phyloP scores from a whole-genome alignment of 2,888 invertebrate genomes.

The Agrochola lota region DNA sequence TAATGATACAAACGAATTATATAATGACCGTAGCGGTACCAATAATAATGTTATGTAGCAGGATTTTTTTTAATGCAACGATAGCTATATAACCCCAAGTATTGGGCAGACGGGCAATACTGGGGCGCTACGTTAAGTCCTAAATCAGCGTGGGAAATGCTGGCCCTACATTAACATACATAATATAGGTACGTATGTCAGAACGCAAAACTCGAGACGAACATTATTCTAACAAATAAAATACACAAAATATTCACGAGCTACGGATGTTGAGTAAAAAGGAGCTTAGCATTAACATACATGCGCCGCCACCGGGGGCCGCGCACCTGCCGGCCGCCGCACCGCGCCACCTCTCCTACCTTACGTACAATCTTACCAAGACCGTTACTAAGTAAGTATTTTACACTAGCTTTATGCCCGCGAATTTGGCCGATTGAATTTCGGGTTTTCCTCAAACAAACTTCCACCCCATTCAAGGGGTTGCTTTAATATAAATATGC shows the following conservation, averaged over 20 bases:
- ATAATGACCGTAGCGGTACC: neutral
- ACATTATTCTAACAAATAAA: slow-evolving; percentile 36
- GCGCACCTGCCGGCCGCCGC: neutral
- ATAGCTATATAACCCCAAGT: neutral
- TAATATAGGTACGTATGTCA: neutral
- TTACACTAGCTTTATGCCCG: neutral
- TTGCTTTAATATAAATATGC: neutral
- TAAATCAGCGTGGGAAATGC: neutral
- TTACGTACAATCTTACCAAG: slow-evolving; percentile 1
- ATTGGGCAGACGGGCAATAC: neutral
- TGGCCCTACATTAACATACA: neutral
- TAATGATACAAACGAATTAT: neutral
- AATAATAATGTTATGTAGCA: too few relatives aligned
- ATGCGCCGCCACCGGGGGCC: neutral
- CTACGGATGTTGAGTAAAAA: slow-evolving; percentile 34
- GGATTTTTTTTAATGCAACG: neutral
- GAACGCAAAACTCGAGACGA: neutral
- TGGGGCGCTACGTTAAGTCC: too few relatives aligned
- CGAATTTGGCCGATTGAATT: neutral
- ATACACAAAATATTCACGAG: slow-evolving; percentile 31
- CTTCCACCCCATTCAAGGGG: neutral
- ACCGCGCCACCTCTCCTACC: neutral
- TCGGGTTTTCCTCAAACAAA: neutral
- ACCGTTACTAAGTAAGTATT: neutral
- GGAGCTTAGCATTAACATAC: slow-evolving; percentile 45